Percentiles rank a stretch among this genome's conserved stretches.
Evolutionary conservation across 2,797 vertebrate species (phyloP).

Genomic region (Danio aesculapii): DNA sequence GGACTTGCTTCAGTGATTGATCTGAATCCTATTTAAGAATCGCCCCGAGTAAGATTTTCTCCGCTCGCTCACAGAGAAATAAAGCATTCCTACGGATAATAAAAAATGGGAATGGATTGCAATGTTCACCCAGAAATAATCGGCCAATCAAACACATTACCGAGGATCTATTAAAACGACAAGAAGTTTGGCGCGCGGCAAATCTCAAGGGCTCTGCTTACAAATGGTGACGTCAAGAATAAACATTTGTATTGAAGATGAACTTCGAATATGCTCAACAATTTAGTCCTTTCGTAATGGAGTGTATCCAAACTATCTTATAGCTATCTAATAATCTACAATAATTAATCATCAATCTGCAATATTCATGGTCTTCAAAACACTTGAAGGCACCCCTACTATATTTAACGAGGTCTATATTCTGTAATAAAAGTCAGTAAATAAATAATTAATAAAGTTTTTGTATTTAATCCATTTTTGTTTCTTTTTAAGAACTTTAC

Average conservation of each 20-base stretch:
- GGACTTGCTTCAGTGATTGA: slow-evolving; percentile 36
- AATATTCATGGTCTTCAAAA: not conserved
- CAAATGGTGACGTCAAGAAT: not conserved
- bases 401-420: too few species aligned
- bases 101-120: slow-evolving; percentile 73
- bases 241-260: not conserved
- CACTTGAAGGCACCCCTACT: too few species aligned
- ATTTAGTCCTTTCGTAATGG: not conserved
- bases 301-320: not conserved
- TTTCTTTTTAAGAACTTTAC: too few species aligned
- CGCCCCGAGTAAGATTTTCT: slow-evolving; percentile 16
- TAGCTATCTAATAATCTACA: not conserved
- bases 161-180: slow-evolving; percentile 70
- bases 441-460: too few species aligned
- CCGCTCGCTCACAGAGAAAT: slow-evolving; percentile 47
- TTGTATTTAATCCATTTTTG: too few species aligned
- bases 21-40: slow-evolving; percentile 26
- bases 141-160: slow-evolving; percentile 72
- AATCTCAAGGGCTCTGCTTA: not conserved
- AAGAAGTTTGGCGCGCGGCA: slow-evolving; percentile 56
- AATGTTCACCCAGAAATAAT: slow-evolving; percentile 74
- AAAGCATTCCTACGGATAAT: slow-evolving; percentile 68
- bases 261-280: not conserved
- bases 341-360: not conserved
- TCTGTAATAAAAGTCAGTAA: too few species aligned